Base-by-base conservation (phyloP, 35 echinoderm and acorn worm species). In the Stichopus chloronotus region DNA sequence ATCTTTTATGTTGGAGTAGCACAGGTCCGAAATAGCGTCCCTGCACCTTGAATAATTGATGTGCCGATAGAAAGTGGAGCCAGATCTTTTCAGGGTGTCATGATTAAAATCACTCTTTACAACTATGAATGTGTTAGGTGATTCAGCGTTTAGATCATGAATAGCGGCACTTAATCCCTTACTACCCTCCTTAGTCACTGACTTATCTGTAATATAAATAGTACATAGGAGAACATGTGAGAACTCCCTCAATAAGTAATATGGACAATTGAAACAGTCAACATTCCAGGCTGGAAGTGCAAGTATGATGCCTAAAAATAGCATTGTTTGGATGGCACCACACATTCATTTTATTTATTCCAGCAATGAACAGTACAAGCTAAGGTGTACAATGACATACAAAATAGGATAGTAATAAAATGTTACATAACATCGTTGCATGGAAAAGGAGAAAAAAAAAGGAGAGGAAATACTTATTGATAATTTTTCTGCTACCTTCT, bases 71-170 rank as follows among this genome's bases (percentile, higher is more conserved):
- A 81, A 81, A 5, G 79, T 10, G 58, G 90, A 78, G 0, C 79
- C 57, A 9, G 65, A 7, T 43, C 63, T 82, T 25, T 52, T 86
- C 25, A 93, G 19, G 11, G 60, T 52, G 22, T 81, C 79, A 25
- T 85, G 79, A 56, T 93, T 93, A 60, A 93, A 93, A 76, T 93
- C 92, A 74, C 92, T 63, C 19, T 84, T 81, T 8, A 86, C 79
- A 72, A 93, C 58, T 9, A 93, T 24, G 16, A 82, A 82, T 11
- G 30, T 53, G 24, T 93, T 30, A 7, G 63, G 79, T n/a, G 74
- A 92, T 5, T n/a, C n/a, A 11, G 78, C 55, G 54, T 80, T 16
- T 4, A 91, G 71, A 17, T 91, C 52, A 56, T 78, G 71, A 58
- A 91, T 76, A 58, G 56, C 76, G 7, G 53, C 52, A 80, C 90